Base-by-base conservation (phyloP, 2,113 vertebrate genomes). In the Ophthalmolycus amberensis region DNA sequence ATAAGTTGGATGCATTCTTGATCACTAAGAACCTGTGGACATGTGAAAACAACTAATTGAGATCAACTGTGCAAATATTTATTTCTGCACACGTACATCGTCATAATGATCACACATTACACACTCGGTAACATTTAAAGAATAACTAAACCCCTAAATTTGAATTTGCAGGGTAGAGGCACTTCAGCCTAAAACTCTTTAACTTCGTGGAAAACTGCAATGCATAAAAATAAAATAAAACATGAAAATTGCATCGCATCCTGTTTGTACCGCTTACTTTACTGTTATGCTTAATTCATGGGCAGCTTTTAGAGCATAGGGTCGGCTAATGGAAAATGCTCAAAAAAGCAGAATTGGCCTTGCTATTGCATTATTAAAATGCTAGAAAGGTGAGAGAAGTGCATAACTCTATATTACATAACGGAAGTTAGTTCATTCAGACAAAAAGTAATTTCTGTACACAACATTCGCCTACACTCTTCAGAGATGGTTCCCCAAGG, bases 241-340 rank as follows among this genome's bases (percentile, higher is more conserved):
- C 1, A 50, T 14, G 9, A 27, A 37, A 38, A 27, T 22, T 10
- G 1, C 29, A 50, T 25, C n/a, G 14, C 15, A 52, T 40, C 9
- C 22, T 5, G 2, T n/a, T 48, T 1, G 48, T 18, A 25, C 42
- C 3, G 7, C 20, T 38, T 16, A 38, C 22, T 14, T n/a, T 29
- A 27, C n/a, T 14, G 9, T 42, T 7, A 22, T 52, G 40, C 34
- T 9, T 56, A 25, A 10, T 18, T 56, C 11, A 56, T 56, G 32
- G 9, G 27, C 52, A 84, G 67, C 63, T 62, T 59, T 75, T 63
- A 50, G 73, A 59, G 46, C 16, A n/a, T 29, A 5, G 5, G 5
- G 68, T 64, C n/a, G n/a, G 22, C 52, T 15, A 68, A 75, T 72
- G 76, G 73, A 62, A 83, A 63, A 73, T 65, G 14, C 44, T 75